Evolutionary conservation across 2,797 vertebrate genomes (phyloP).

Genomic region (Paratrypauchen microcephalus): DNA sequence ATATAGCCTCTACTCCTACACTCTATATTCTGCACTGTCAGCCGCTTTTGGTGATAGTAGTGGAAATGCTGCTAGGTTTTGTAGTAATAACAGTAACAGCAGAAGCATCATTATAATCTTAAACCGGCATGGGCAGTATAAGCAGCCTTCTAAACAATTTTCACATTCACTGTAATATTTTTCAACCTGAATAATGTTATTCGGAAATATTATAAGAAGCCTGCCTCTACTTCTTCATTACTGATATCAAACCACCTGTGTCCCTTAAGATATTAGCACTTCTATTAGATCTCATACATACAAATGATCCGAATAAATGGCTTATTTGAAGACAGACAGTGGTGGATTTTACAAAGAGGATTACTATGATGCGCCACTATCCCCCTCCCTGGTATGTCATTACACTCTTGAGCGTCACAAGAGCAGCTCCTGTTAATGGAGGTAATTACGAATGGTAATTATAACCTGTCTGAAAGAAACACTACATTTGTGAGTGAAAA

Average conservation of each 20-base stretch:
- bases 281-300: conserved; percentile 18
- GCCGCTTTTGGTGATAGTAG: too few species aligned
- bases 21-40: too few species aligned
- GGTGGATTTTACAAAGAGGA: conserved; percentile 30
- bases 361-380: conserved; percentile 34
- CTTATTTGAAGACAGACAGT: conserved; percentile 32
- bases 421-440: conserved; percentile 66
- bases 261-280: conserved; percentile 15
- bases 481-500: conserved; percentile 52
- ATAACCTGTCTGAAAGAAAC: conserved; percentile 65
- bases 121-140: background rate
- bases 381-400: conserved; percentile 55
- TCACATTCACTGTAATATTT: background rate
- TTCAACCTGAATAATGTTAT: background rate
- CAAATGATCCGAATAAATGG: conserved; percentile 38
- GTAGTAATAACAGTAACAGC: background rate
- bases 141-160: background rate
- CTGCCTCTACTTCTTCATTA: background rate
- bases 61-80: background rate
- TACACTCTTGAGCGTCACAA: conserved; percentile 56
- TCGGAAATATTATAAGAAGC: background rate
- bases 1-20: too few species aligned
- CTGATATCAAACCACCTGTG: background rate
- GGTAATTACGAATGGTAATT: conserved; percentile 69
- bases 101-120: background rate